phyloP scores from a whole-genome alignment of 2,888 invertebrate species.

The Trissoscelio sp. region DNA sequence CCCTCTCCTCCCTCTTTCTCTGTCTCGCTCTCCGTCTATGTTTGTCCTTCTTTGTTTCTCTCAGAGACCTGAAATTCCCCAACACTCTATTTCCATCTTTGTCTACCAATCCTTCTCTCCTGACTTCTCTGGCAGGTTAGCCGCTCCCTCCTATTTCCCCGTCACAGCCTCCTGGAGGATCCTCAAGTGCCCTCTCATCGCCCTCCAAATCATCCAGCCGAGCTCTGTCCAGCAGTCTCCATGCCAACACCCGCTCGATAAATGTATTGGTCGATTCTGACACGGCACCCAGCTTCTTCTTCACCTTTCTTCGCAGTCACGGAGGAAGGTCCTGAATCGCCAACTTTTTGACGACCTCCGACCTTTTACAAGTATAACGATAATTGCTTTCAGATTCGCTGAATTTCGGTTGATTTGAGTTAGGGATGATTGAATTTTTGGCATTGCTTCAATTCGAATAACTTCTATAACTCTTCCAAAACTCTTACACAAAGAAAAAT shows the following conservation, averaged over 20 bases:
- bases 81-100: conserved; percentile 28
- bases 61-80: conserved; percentile 66
- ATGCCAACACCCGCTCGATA: conserved; percentile 84
- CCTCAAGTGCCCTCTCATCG: conserved; percentile 82
- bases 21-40: conserved; percentile 34
- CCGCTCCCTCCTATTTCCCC: conserved; percentile 80
- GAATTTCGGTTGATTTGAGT: background rate
- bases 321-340: conserved; percentile 6
- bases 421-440: background rate
- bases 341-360: conserved; percentile 30
- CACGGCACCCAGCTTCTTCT: conserved; percentile 72
- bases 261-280: conserved; percentile 83
- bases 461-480: background rate
- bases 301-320: conserved; percentile 63
- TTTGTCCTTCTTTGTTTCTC: conserved; percentile 67
- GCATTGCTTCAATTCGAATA: background rate
- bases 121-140: conserved; percentile 57
- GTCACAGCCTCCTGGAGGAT: conserved; percentile 83
- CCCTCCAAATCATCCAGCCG: conserved; percentile 81
- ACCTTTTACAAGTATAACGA: conserved; percentile 23
- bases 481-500: too few relatives aligned
- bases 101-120: conserved; percentile 52
- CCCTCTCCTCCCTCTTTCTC: conserved; percentile 59
- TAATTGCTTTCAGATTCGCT: conserved; percentile 18
- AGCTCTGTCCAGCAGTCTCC: conserved; percentile 83